Conservation (phyloP, 2,888 invertebrate species). For the Archips crataeganus region DNA sequence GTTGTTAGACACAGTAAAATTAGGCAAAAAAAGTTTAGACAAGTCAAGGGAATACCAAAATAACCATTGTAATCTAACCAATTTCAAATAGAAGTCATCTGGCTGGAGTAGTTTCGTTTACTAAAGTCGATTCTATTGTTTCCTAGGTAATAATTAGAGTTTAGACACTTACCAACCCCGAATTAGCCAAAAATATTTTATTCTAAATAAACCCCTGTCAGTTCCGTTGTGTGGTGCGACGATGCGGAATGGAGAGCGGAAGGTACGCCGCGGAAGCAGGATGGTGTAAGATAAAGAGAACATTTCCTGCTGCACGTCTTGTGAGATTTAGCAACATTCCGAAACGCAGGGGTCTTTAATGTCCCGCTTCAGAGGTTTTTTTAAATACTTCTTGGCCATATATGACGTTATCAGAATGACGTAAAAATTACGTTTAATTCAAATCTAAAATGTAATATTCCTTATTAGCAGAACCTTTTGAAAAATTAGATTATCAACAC, state of each 20-base stretch:
- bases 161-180: slow-evolving; percentile 13
- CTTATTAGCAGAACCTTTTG: no score
- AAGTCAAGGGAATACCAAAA: no score
- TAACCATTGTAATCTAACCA: no score
- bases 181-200: slow-evolving; percentile 55
- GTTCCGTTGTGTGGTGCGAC: slow-evolving; percentile 75
- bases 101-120: no score
- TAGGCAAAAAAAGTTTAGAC: no score
- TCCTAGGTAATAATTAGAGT: background rate
- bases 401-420: slow-evolving; percentile 2
- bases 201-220: slow-evolving; percentile 75
- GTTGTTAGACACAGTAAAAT: no score
- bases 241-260: slow-evolving; percentile 74
- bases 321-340: slow-evolving; percentile 80
- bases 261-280: slow-evolving; percentile 80
- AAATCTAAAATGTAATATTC: no score
- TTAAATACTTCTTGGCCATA: slow-evolving; percentile 9
- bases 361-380: background rate
- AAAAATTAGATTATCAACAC: no score
- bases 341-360: slow-evolving; percentile 65
- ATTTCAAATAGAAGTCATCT: background rate
- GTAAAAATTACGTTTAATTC: background rate
- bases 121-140: background rate
- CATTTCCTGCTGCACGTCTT: slow-evolving; percentile 83
- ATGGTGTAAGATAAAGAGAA: slow-evolving; percentile 85